Percentiles rank a stretch among this genome's conserved stretches.
These are phyloP conservation scores for Heterocephalus glaber DNA, from an alignment of 2,113 vertebrate genomes.

Conservation along the genomic window DNA sequence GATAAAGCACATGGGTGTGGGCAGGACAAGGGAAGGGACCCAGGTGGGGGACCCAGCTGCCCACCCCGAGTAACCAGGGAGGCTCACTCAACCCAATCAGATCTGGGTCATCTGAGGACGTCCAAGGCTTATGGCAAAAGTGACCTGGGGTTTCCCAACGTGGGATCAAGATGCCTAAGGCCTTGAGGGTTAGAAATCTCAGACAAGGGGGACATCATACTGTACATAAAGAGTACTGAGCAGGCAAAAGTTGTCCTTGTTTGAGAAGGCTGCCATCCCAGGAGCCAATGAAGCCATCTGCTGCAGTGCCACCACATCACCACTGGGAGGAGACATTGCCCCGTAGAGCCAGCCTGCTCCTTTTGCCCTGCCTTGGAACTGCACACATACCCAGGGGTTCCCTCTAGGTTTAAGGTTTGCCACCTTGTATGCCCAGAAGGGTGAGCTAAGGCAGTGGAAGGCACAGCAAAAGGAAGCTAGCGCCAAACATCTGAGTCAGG, in stretches of 20 bases:
- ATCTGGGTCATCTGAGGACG: background rate
- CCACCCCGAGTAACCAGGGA: background rate
- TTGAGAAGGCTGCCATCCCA: background rate
- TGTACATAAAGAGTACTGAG: background rate
- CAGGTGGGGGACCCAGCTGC: background rate
- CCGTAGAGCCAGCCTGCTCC: background rate
- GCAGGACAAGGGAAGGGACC: background rate
- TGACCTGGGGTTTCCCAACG: background rate
- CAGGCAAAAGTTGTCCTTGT: background rate
- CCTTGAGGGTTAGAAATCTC: background rate
- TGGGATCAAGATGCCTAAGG: background rate
- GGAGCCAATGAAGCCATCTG: background rate
- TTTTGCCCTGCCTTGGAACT: background rate
- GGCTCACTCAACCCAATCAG: background rate
- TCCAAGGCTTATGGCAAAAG: background rate
- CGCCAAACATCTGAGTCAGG: background rate
- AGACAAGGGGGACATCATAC: background rate
- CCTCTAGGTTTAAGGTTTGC: background rate
- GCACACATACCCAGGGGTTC: background rate
- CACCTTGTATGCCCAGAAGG: background rate
- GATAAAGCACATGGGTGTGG: background rate
- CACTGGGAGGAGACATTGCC: slow-evolving; percentile 52
- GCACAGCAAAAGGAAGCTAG: background rate
- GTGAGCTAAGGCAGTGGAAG: slow-evolving; percentile 26
- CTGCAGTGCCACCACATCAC: background rate